Base-by-base conservation (phyloP, 2,888 invertebrate genomes). In the Drosophila longiperda region DNA sequence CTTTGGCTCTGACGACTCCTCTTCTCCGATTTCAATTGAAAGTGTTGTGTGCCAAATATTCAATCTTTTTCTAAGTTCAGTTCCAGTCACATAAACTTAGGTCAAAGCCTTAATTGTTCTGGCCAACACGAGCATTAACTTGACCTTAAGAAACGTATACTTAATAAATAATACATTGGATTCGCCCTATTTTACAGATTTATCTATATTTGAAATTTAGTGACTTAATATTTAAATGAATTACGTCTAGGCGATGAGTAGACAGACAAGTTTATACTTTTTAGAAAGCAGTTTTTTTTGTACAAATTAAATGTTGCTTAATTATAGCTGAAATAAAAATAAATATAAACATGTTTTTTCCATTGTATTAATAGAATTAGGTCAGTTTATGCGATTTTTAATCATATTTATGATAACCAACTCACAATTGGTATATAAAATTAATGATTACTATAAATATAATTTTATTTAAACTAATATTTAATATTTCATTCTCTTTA, bases 21-120 rank as follows among this genome's bases (percentile, higher is more conserved):
- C 64, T 62, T 38, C 48, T 42, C 55, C 11, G 36, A 40, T 49
- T 62, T 26, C 62, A 50, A 57, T 71, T 71, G 62, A 71, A 75
- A 71, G 76, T 75, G 62, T 52, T 75, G 62, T 52, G 29, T 58
- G 42, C 32, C 50, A 40, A 45, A 58, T 6, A 23, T 20, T 7
- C 33, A 32, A 1, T 20, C 36, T 11, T 3, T 20, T 26, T 12
- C 40, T 34, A 12, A 1, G 29, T 9, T 3, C 33, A 33, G 4
- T n/a, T 40, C n/a, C 42, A 20, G 23, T 58, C 34, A n/a, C 38
- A 55, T 0, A n/a, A 26, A 11, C 32, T n/a, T 12, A 12, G 12
- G 3, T 12, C 5, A 29, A 17, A 7, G n/a, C n/a, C 8, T 12
- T n/a, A 33, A 7, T 15, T n/a, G 32, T n/a, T 49, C 26, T 9